Evolutionary conservation across 2,113 vertebrate genomes (phyloP).

Genomic region (Malurus cyaneus): DNA sequence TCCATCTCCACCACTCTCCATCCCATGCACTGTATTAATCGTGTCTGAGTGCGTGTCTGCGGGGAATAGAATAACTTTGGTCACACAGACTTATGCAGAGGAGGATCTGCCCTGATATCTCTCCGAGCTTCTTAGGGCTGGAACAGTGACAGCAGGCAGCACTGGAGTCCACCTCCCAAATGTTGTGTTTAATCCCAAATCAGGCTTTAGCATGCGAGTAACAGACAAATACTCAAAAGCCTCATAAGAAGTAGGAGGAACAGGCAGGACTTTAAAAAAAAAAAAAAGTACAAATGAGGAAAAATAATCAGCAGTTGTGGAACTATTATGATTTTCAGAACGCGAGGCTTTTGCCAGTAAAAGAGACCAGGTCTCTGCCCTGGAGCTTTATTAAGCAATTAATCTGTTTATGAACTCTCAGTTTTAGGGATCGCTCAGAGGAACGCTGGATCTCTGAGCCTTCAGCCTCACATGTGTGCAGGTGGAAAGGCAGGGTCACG

Average conservation of each 20-base stretch:
- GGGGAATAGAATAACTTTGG: neutral
- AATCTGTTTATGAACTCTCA: neutral
- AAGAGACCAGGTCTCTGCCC: neutral
- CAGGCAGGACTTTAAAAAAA: neutral
- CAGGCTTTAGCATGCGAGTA: neutral
- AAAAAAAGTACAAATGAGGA: neutral
- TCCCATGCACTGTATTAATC: neutral
- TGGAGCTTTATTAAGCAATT: neutral
- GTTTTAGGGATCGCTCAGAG: neutral
- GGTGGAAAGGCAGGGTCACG: neutral
- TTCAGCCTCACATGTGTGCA: neutral
- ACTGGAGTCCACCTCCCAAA: neutral
- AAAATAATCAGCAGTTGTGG: conserved; percentile 18
- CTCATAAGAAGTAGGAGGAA: neutral
- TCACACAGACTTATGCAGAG: neutral
- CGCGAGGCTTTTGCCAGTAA: neutral
- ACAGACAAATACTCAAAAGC: conserved; percentile 11
- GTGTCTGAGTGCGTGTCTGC: accelerated
- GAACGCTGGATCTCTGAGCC: neutral
- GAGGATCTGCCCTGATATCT: neutral
- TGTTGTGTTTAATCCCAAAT: conserved; percentile 26
- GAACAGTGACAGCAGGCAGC: conserved; percentile 9
- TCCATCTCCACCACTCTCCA: neutral
- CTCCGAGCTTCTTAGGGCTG: neutral
- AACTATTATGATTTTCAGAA: neutral